Conservation (phyloP, 2,888 invertebrate species). For the Biston stratarius region DNA sequence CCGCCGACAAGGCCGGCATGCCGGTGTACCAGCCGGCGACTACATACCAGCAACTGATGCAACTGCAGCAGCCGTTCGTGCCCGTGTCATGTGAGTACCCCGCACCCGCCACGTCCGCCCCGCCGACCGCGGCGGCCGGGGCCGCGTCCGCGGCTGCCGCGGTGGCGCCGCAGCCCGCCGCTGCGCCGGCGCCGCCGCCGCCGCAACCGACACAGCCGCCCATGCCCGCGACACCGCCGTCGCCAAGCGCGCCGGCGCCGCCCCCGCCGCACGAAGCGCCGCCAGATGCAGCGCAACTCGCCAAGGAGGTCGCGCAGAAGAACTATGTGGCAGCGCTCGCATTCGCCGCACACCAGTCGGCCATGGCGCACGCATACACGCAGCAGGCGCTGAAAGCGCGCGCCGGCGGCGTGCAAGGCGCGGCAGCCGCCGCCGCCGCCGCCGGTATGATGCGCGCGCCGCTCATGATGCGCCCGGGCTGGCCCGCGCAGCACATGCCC, state of each 20-base stretch:
- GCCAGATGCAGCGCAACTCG: constrained; percentile 82
- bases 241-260: constrained; percentile 59
- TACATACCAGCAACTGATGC: constrained; percentile 98
- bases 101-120: constrained; percentile 89
- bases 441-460: constrained; percentile 77
- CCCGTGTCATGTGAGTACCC: constrained; percentile 99
- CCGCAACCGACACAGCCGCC: constrained; percentile 82
- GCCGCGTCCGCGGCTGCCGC: constrained; percentile 88
- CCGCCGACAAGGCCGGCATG: constrained; percentile 98
- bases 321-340: constrained; percentile 91
- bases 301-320: constrained; percentile 94
- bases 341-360: constrained; percentile 81
- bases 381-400: constrained; percentile 90
- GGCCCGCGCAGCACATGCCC: constrained; percentile 81
- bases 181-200: constrained; percentile 80
- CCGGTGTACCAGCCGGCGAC: constrained; percentile 98
- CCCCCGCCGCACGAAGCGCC: constrained; percentile 73
- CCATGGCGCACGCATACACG: constrained; percentile 80
- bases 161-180: constrained; percentile 81
- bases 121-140: constrained; percentile 79
- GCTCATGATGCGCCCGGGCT: constrained; percentile 77
- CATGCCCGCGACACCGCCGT: constrained; percentile 70
- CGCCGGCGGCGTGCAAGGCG: constrained; percentile 85
- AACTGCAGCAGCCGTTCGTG: constrained; percentile 98
- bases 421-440: constrained; percentile 72